Conservation (phyloP, 2,113 vertebrate genomes). For the Puffinus mauretanicus region DNA sequence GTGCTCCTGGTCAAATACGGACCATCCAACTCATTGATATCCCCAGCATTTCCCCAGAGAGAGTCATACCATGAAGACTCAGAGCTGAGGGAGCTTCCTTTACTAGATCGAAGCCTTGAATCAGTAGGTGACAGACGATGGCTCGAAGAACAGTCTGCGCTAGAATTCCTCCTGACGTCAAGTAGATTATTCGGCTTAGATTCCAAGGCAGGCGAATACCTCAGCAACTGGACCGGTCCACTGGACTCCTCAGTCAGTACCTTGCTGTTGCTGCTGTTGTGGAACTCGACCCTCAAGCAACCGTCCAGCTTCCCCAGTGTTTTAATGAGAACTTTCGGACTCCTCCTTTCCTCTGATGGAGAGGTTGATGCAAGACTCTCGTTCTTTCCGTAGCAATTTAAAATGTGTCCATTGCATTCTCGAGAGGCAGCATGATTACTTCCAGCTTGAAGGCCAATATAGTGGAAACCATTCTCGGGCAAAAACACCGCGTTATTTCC, state of each 20-base stretch:
- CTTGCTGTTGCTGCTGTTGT: conserved; percentile 73
- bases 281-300: conserved; percentile 91
- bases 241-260: conserved; percentile 69
- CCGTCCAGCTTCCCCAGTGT: conserved; percentile 86
- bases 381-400: conserved; percentile 72
- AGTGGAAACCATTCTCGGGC: conserved; percentile 75
- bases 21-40: conserved; percentile 81
- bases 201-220: conserved; percentile 85
- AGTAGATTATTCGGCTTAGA: conserved; percentile 67
- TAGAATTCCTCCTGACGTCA: conserved; percentile 64
- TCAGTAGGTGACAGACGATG: conserved; percentile 68
- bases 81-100: conserved; percentile 92
- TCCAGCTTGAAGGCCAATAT: conserved; percentile 67
- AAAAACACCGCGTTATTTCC: conserved; percentile 44
- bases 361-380: conserved; percentile 58
- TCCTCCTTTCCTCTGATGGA: conserved; percentile 79
- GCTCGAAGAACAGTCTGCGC: conserved; percentile 62
- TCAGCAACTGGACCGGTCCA: conserved; percentile 87
- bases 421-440: conserved; percentile 39
- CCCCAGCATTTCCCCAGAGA: conserved; percentile 85
- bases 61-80: conserved; percentile 96
- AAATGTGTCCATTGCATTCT: conserved; percentile 74
- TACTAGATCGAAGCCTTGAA: conserved; percentile 86
- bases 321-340: conserved; percentile 92
- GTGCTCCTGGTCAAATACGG: conserved; percentile 69